A percentile compares a stretch with the other conserved stretches of the same genome.
phyloP scores from a whole-genome alignment of 2,888 invertebrate species.

The Microdon myrmicae region DNA sequence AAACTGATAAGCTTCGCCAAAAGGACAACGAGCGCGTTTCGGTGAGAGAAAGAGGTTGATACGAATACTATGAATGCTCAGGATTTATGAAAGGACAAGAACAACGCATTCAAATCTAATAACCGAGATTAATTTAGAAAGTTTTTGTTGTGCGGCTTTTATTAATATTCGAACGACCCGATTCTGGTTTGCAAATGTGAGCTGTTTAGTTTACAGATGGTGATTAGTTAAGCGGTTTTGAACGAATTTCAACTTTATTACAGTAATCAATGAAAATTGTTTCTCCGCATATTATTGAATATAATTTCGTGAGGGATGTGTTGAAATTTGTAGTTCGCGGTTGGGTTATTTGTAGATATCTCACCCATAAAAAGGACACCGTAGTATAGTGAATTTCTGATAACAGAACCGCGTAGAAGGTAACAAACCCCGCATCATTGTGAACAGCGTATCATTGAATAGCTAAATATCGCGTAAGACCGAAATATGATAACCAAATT shows the following conservation, averaged over 20 bases:
- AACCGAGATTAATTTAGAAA: constrained; percentile 34
- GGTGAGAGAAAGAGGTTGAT: constrained; percentile 1
- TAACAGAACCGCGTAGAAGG: too few relatives aligned
- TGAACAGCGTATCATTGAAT: too few relatives aligned
- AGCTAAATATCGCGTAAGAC: too few relatives aligned
- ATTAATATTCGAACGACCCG: constrained; percentile 29
- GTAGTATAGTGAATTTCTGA: too few relatives aligned
- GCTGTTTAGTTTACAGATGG: constrained; percentile 22
- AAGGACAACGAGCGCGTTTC: constrained; percentile 4
- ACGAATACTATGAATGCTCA: constrained; percentile 10
- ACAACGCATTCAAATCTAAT: constrained; percentile 38
- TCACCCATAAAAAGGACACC: too few relatives aligned
- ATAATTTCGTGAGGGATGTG: too few relatives aligned
- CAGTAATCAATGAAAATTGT: constrained; percentile 32
- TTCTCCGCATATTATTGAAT: too few relatives aligned
- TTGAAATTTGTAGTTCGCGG: too few relatives aligned
- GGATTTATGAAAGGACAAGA: constrained; percentile 28
- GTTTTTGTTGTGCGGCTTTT: constrained; percentile 26
- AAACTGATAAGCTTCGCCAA: constrained; percentile 20
- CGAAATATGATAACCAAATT: too few relatives aligned
- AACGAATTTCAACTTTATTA: constrained; percentile 22
- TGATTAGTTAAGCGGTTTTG: too few relatives aligned
- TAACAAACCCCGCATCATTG: too few relatives aligned
- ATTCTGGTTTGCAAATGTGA: constrained; percentile 12
- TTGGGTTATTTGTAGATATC: too few relatives aligned